Percentiles rank a stretch among this genome's conserved stretches.
Conservation (phyloP, 2,113 vertebrate species). For the Caranx melampygus region DNA sequence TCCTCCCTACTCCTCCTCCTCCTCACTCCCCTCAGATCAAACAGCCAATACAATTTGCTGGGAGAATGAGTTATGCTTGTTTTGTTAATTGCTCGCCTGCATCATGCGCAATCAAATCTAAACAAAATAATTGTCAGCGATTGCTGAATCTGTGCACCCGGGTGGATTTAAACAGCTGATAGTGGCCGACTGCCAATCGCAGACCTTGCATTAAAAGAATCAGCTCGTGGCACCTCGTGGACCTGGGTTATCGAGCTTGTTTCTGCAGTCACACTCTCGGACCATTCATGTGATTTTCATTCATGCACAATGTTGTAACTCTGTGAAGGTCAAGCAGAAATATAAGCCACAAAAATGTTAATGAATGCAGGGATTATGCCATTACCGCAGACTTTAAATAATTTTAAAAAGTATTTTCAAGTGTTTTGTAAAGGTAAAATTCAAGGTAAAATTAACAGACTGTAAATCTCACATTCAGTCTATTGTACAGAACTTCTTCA, state of each 20-base stretch:
- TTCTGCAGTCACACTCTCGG: constrained; percentile 1
- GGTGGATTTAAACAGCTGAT: constrained; percentile 41
- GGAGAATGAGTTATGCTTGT: constrained; percentile 56
- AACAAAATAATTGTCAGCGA: constrained; percentile 63
- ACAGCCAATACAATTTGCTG: constrained; percentile 41
- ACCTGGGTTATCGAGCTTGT: neutral
- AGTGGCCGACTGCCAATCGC: constrained; percentile 8
- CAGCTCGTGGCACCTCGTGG: neutral
- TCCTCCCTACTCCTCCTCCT: neutral
- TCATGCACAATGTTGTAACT: constrained; percentile 28
- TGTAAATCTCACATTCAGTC: constrained; percentile 15
- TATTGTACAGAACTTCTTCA: constrained; percentile 14
- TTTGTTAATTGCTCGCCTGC: constrained; percentile 65
- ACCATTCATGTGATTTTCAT: constrained; percentile 36
- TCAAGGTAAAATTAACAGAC: constrained; percentile 19
- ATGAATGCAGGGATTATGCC: constrained; percentile 57
- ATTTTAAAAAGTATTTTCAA: constrained; percentile 14
- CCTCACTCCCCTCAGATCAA: constrained; percentile 26
- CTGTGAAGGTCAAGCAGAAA: constrained; percentile 61
- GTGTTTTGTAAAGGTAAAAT: neutral
- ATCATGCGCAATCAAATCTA: constrained; percentile 71
- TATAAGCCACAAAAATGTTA: constrained; percentile 64
- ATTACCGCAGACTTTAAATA: neutral
- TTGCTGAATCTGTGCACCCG: constrained; percentile 56
- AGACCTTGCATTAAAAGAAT: constrained; percentile 12